Evolutionary conservation across 2,113 vertebrate genomes (phyloP), one percentile per base, ranked within the genome.

Genomic region (Coregonus clupeaformis): DNA sequence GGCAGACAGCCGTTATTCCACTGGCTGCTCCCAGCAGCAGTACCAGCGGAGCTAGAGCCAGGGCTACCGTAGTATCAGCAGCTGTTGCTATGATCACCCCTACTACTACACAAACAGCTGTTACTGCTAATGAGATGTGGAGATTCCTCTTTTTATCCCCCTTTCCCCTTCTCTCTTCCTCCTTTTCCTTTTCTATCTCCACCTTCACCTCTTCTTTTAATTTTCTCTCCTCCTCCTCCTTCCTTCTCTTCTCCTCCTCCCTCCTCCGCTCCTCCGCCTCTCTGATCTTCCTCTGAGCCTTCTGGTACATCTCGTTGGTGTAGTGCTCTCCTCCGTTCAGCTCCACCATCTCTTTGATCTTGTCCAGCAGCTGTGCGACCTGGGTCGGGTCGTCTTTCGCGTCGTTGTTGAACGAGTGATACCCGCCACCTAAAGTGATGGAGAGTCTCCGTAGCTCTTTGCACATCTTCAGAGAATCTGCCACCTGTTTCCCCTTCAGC

Each of bases 331-430:
- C 1, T n/a, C 49, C 9, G 18, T 77, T 81, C 52, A 11, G 55
- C 27, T 29, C 1, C 63, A 42, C 64, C 27, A 81, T 13, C 42
- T 4, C 4, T 1, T 77, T 11, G 0, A 71, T 74, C n/a, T 70
- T 77, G 5, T 59, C 0, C 62, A 77, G 68, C 16, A 81, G 75
- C 24, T 67, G 47, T 6, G 18, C 25, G 49, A 81, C 72, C 25
- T 81, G 72, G 52, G 4, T 2, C 3, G 59, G 18, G 64, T 14
- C 24, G 22, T 68, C 60, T 20, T 60, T 6, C 1, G 52, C 6
- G 18, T n/a, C 66, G 45, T 80, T 81, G 20, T 77, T 71, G 47
- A 81, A 81, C 1, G 74, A 68, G 55, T 77, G 75, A 55, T 62
- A 77, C 5, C 11, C 4, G 12, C 79, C 59, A 1, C 69, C 69